Base-by-base conservation (phyloP, 2,888 invertebrate species). In the Campoletis raptor region DNA sequence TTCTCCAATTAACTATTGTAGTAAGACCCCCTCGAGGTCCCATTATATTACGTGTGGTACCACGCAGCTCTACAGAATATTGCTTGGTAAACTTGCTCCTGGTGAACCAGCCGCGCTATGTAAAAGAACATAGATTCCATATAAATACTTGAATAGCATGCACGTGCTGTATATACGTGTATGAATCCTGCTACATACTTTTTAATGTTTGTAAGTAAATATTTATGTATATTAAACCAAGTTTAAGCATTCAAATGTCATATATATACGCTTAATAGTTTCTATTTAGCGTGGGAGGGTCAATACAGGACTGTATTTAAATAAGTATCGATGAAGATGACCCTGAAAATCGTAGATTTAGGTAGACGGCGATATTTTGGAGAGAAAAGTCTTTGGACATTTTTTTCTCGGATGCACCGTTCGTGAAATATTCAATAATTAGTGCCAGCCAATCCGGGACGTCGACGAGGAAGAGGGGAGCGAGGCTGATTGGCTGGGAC, bases 1-100 rank as follows among this genome's bases (percentile, higher is more conserved):
- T 86, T 87, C 87, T 85, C 87, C 88, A 88, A 81, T 87, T 85
- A 88, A 81, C 86, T 88, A 90, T 90, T 90, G 90, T 90, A 87
- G 78, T 70, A 66, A 85, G 78, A 77, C 67, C 66, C 85, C 70
- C 73, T 64, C 73, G 73, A 45, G 73, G 24, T 69, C 57, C 45
- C 36, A 74, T 76, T 76, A 64, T 82, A 54, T 78, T 76, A 79
- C 74, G 69, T 72, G 21, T 67, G 64, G 24, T 45, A 57, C 54
- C 21, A 64, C 15, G 18, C 15, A 40, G 12, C 54, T 37, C 57
- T 12, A 40, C 24, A 54, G 57, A 42, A 57, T 61, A 61, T 54
- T 72, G 77, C 37, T 67, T 70, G 9, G 70, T 40, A 61, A 40
- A 48, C 67, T 42, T 42, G 73, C 77, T 54, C 66, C 37, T 30